A percentile compares a stretch with the other conserved stretches of the same genome.
Conservation (phyloP, 2,113 vertebrate genomes). For the Dendrocopos noguchii region DNA sequence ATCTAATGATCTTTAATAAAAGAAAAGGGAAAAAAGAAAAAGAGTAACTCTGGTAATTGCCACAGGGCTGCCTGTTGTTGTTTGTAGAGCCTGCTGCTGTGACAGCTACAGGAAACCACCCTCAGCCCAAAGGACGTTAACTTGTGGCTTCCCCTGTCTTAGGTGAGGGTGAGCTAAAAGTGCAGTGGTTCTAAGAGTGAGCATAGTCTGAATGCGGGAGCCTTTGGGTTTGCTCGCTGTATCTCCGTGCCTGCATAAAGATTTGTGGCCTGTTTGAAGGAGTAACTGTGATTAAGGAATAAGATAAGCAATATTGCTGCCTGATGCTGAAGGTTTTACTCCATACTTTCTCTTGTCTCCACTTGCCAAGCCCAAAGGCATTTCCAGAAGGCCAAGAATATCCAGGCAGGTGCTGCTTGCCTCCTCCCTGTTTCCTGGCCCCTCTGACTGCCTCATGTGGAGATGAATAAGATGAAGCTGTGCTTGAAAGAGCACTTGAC, state of each 20-base stretch:
- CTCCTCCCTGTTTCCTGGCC: not conserved
- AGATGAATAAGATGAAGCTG: not conserved
- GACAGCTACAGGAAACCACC: not conserved
- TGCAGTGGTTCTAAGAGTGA: not conserved
- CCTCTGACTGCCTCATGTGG: not conserved
- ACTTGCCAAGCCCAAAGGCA: slow-evolving; percentile 19
- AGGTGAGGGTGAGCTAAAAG: not conserved
- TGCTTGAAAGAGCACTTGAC: not conserved
- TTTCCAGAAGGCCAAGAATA: not conserved
- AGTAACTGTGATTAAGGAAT: not conserved
- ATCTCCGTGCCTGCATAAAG: not conserved
- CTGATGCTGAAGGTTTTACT: not conserved
- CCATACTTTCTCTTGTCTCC: slow-evolving; percentile 4
- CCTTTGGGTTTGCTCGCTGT: not conserved
- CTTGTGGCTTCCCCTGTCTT: not conserved
- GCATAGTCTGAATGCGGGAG: not conserved
- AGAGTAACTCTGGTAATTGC: slow-evolving; percentile 26
- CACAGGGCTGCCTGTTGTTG: not conserved
- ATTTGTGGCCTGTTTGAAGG: slow-evolving; percentile 2
- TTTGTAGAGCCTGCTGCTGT: not conserved
- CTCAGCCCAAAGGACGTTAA: not conserved
- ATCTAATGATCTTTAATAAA: slow-evolving; percentile 10
- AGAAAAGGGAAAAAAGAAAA: not conserved
- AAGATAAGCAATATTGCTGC: not conserved
- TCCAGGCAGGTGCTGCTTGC: not conserved